Evolutionary conservation across 2,797 vertebrate species (phyloP).

Genomic region (Morelia viridis): DNA sequence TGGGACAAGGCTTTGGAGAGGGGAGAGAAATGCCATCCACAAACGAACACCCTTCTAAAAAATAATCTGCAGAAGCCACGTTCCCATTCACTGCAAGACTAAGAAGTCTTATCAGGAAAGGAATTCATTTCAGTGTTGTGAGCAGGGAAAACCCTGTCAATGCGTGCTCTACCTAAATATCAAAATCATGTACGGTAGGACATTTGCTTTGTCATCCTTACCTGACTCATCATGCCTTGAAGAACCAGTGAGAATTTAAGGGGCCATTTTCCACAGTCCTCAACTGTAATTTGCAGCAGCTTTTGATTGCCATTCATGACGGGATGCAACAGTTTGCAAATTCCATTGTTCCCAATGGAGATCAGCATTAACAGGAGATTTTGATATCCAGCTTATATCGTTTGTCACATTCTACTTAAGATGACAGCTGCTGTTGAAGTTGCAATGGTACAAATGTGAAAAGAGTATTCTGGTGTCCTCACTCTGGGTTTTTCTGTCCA

Average conservation of each 20-base stretch:
- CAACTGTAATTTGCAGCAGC: neutral
- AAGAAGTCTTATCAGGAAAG: neutral
- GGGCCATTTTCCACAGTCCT: neutral
- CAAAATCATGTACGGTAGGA: neutral
- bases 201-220: neutral
- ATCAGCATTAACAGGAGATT: constrained; percentile 22
- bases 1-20: neutral
- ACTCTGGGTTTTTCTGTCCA: neutral
- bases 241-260: neutral
- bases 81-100: neutral
- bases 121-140: neutral
- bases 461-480: neutral
- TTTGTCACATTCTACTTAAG: neutral
- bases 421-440: neutral
- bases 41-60: neutral
- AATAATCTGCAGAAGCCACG: neutral
- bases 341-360: neutral
- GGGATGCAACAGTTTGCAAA: neutral
- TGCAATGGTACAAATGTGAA: constrained; percentile 30
- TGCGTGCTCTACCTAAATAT: neutral
- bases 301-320: neutral
- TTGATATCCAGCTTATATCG: constrained; percentile 21
- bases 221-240: neutral
- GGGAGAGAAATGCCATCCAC: neutral
- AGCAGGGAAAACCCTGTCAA: neutral